Evolutionary conservation across 2,888 invertebrate species (phyloP), one percentile per base, ranked within the genome.

Genomic region (Schrankia costaestrigalis): DNA sequence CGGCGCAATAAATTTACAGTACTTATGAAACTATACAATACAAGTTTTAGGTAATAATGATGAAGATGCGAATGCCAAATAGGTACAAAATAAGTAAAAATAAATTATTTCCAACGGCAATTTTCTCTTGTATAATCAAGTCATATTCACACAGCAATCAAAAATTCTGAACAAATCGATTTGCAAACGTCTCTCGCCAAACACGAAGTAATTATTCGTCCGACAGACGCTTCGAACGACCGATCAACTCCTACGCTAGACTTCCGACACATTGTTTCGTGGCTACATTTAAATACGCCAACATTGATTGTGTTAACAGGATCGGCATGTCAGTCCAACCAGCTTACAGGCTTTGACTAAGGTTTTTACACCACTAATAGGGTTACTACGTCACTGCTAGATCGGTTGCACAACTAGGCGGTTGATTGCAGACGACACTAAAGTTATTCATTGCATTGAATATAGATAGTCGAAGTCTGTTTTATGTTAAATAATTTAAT

Each of bases 241-340:
- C 28, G 36, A 45, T 48, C 19, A 19, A 41, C 36, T 43, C 36
- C 42, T 41, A 38, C 47, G 31, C 36, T 32, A 35, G 6, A 10
- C 30, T 36, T 22, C 25, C 26, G 34, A 26, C 35, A 32, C 39
- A 3, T 48, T 28, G 35, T 27, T 34, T 37, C 26, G 34, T 12
- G 17, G 28, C 30, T 27, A 18, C 25, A 43, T 52, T 48, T 52
- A 46, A 44, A 49, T 52, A 43, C 35, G 37, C 39, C 40, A 47
- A 49, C 49, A 41, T 43, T 52, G 46, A 49, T 55, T 44, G 33
- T 41, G 37, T 44, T 49, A 46, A 42, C 44, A 56, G 52, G 36
- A 46, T 55, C 33, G 29, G 29, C 25, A n/a, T n/a, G 43, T 43
- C 40, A 24, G 37, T 21, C 36, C 26, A 31, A 49, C 40, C 39